phyloP scores from a whole-genome alignment of 2,113 vertebrate genomes.

The Eclectus roratus region DNA sequence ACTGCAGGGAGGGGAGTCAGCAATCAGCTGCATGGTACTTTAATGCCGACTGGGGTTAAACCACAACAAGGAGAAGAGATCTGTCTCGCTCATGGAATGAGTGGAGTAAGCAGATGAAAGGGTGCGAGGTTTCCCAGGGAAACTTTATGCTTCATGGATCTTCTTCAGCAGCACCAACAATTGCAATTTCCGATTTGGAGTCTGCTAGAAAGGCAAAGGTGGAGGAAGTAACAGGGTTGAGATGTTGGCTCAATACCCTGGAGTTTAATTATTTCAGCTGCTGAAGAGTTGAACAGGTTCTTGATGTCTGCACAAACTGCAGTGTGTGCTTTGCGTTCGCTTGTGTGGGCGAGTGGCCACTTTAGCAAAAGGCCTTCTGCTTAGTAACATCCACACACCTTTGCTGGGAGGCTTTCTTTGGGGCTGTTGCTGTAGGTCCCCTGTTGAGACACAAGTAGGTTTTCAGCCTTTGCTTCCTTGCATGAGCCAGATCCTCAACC shows the following conservation, averaged over 20 bases:
- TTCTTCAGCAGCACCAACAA: not conserved
- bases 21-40: not conserved
- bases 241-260: not conserved
- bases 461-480: not conserved
- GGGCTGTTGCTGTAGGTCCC: not conserved
- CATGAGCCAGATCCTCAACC: not conserved
- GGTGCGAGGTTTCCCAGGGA: not conserved
- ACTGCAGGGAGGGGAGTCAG: not conserved
- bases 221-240: not conserved
- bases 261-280: constrained; percentile 43
- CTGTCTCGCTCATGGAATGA: not conserved
- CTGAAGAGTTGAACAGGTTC: not conserved
- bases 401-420: not conserved
- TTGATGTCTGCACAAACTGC: not conserved
- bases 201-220: not conserved
- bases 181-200: not conserved
- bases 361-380: not conserved
- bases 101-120: not conserved
- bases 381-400: not conserved
- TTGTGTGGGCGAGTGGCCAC: not conserved
- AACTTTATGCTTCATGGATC: not conserved
- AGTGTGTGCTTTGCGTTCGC: accelerated
- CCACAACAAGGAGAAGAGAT: not conserved
- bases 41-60: not conserved
- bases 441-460: not conserved